Conservation (phyloP, 2,113 vertebrate species). For the Cathartes aura region DNA sequence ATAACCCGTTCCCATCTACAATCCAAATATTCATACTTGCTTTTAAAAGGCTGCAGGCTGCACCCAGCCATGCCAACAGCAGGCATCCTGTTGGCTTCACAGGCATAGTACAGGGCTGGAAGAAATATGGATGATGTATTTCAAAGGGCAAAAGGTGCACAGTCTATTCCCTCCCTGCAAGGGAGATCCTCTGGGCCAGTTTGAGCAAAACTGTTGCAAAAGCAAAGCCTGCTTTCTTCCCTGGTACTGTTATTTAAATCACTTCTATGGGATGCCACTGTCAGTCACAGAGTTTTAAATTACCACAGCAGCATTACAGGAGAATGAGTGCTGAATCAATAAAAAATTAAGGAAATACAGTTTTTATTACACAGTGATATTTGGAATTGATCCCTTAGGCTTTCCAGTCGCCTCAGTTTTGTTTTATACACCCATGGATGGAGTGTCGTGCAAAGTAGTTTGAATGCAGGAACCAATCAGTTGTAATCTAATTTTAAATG, state of each 20-base stretch:
- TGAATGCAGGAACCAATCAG: constrained; percentile 35
- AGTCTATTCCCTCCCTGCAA: background rate
- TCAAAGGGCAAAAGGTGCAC: background rate
- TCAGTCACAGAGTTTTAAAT: constrained; percentile 56
- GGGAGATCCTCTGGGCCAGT: background rate
- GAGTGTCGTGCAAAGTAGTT: background rate
- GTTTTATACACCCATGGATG: constrained; percentile 10
- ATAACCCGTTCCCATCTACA: background rate
- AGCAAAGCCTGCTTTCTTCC: background rate
- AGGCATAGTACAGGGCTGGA: background rate
- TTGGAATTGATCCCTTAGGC: constrained; percentile 72
- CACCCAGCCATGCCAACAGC: background rate
- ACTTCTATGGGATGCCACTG: background rate
- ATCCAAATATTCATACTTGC: background rate
- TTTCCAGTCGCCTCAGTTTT: constrained; percentile 56
- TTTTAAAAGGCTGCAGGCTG: background rate
- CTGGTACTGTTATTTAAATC: background rate
- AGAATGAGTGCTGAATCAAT: constrained; percentile 67
- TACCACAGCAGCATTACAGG: constrained; percentile 48
- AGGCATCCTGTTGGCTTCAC: background rate
- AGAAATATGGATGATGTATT: background rate
- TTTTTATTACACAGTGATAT: constrained; percentile 73
- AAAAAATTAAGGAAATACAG: constrained; percentile 68
- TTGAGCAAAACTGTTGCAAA: background rate
- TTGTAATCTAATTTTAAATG: constrained; percentile 48